Base-by-base conservation (phyloP, 2,113 vertebrate species). In the Hemicordylus capensis region DNA sequence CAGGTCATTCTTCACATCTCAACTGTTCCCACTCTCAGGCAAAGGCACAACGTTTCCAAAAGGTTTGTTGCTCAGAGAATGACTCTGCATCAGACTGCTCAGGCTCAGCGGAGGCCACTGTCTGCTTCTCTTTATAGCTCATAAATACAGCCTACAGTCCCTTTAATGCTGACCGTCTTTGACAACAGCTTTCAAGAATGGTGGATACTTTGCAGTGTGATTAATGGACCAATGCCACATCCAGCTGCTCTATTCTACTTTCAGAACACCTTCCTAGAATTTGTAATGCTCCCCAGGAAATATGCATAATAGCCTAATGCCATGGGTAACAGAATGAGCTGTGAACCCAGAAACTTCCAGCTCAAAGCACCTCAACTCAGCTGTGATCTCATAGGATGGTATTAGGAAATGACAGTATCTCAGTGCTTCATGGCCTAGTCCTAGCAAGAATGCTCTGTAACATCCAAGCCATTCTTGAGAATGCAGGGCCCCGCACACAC, bases 1-100 rank as follows among this genome's bases (percentile, higher is more conserved):
- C 88, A 88, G 82, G 89, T 87, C 92, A 91, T 83, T 64, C 46
- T 7, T 76, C 0, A 31, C 19, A 39, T 26, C 73, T 90, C 63
- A 0, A 3, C 28, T 76, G 48, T 39, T 85, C 72, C 81, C 87
- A 42, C 34, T 73, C 56, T 61, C 72, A 83, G 44, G 6, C 17
- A 46, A 42, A 46, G n/a, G 42, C 4, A 74, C 7, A 74, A 5
- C 28, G 7, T 70, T 17, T 37, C 28, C 66, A 59, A 7, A n/a
- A 81, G 5, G 0, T 2, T 79, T 24, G 0, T 24, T 44, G 8
- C 42, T 17, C 2, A 74, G 73, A 77, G 1, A 46, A 0, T 0
- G 2, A 15, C 46, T 1, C 7, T 51, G 42, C 58, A 44, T 19
- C 14, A 0, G 1, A 0, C 1, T 46, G 5, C 61, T 83, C 70